Evolutionary conservation across 2,888 invertebrate genomes (phyloP), one percentile per base, ranked within the genome.

Genomic region (Cerastis rubricosa): DNA sequence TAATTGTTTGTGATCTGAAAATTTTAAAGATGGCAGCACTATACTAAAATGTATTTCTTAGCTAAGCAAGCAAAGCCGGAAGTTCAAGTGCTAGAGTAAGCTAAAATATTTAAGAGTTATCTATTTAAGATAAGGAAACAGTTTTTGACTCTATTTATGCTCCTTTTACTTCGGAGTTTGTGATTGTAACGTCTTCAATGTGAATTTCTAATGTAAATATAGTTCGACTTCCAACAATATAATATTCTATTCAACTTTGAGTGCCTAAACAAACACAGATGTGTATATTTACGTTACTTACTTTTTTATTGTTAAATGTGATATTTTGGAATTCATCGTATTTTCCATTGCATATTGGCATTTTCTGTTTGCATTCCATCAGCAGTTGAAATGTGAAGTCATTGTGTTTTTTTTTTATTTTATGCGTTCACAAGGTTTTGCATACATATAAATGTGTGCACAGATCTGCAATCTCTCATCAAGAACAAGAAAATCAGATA

Each of bases 331-430:
- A 70, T 81, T 64, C 25, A 72, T 73, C 63, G 49, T 63, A 43
- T 57, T 68, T 63, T 71, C n/a, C 51, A 73, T 71, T 85, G 66
- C 29, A 59, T 63, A 69, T 59, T 66, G 29, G 54, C 73, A 83
- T 86, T 84, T 59, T 83, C n/a, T 70, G 51, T 74, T 77, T 74
- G 83, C 86, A 85, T 84, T 84, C 86, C 83, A 66, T 83, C 66
- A 51, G 43, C n/a, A 71, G 19, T 57, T 51, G 7, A 74, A 54
- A 57, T 64, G 14, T 35, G 29, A 66, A 70, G 43, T 63, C n/a
- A 47, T 71, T 3, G 49, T 3, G 9, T 59, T 65, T 9, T 74
- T 71, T 71, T 67, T 71, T 64, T 17, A 22, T 57, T 84, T 45
- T 51, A 40, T 66, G 19, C n/a, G 19, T 70, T 29, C 49, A 29